Conservation (phyloP, 2,888 invertebrate species). For the Idaea straminata region DNA sequence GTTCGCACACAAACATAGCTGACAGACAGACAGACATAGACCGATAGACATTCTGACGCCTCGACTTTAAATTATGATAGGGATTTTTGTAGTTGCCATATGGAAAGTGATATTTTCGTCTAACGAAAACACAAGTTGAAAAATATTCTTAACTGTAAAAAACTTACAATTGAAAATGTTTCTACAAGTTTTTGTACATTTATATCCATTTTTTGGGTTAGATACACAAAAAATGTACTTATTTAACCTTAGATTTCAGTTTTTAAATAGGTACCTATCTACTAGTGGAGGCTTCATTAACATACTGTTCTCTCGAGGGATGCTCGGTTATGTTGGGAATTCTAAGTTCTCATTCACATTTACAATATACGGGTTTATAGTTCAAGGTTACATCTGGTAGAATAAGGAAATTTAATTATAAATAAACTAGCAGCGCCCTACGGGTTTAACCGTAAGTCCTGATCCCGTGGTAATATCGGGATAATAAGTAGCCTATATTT, state of each 20-base stretch:
- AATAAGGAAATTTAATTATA: not conserved
- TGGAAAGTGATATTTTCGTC: not conserved
- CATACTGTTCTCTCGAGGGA: not conserved
- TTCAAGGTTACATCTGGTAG: not conserved
- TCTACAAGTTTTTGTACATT: too few relatives aligned
- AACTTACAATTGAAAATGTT: too few relatives aligned
- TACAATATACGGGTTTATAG: not conserved
- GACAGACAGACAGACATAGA: not conserved
- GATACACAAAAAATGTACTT: too few relatives aligned
- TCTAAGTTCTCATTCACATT: not conserved
- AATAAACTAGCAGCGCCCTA: too few relatives aligned
- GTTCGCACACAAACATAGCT: constrained; percentile 3
- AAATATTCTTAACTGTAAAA: too few relatives aligned
- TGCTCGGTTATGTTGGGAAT: not conserved
- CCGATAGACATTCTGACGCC: not conserved
- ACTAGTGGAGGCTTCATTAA: not conserved
- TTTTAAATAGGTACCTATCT: not conserved
- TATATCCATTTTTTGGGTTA: too few relatives aligned
- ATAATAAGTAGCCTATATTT: too few relatives aligned
- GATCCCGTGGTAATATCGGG: too few relatives aligned
- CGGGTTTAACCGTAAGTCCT: too few relatives aligned
- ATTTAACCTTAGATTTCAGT: too few relatives aligned
- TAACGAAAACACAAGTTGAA: too few relatives aligned
- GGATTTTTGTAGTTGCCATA: not conserved
- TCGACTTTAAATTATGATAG: not conserved